Base-by-base conservation (phyloP, 2,888 invertebrate genomes). In the Acronicta psi region DNA sequence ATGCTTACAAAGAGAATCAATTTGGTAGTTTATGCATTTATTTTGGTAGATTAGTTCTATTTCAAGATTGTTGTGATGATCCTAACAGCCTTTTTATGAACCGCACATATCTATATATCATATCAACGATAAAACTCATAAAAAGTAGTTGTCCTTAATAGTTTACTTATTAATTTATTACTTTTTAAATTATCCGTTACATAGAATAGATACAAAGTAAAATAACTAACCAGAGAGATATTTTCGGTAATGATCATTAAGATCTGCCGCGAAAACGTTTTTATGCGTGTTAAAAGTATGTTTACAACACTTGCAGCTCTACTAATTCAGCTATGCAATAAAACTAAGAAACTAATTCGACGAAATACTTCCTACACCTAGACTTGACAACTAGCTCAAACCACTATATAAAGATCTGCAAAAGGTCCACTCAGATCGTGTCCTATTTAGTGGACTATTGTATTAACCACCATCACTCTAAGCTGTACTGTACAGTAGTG, bases 331-430 rank as follows among this genome's bases (percentile, higher is more conserved):
- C 44, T 45, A 37, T 59, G 45, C 25, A 66, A 42, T 59, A 45
- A 37, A 50, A 62, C 23, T 66, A 45, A 66, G 67, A 50, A 66
- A 64, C 42, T 13, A 46, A 52, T 36, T 34, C 45, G 16, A 50
- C 44, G 17, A 50, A 68, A 61, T 37, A 18, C 53, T 65, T 65
- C 61, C 62, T 53, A 41, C 20, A 47, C 41, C 59, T 31, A 66
- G 17, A 51, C 42, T 58, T 20, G 60, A 50, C 25, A 45, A 47
- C 18, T 40, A 40, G 52, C 10, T 23, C 42, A 47, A 38, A 52
- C 40, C 8, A 20, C 23, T 44, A 17, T 11, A 9, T 10, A 29
- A 11, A 14, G 0, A n/a, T 66, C 8, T 23, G 7, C 36, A 49
- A 44, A 62, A 62, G 66, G 23, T 7, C 0, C 29, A 31, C 29